These are phyloP conservation scores for Notarius lentiginosus DNA, from an alignment of 2,113 vertebrate species.

Conservation along the genomic window DNA sequence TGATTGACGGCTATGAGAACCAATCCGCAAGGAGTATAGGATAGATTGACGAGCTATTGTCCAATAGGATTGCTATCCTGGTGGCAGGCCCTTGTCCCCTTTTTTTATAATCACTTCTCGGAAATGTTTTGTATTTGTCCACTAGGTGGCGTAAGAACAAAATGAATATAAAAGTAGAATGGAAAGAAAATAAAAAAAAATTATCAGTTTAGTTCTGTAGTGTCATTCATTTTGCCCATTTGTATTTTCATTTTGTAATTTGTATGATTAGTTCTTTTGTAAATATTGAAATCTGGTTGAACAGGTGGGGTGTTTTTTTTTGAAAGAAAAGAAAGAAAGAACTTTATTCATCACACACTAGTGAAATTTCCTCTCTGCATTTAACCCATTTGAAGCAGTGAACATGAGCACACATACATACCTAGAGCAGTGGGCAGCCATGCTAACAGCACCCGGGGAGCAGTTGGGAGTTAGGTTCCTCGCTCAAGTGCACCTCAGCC, in stretches of 20 bases:
- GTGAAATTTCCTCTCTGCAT: no score
- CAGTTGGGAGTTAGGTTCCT: no score
- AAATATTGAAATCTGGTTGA: background rate
- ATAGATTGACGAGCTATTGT: background rate
- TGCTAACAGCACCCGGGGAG: no score
- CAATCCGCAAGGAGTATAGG: slow-evolving; percentile 47
- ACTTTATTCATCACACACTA: no score
- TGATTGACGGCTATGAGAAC: slow-evolving; percentile 39
- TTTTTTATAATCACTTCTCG: background rate
- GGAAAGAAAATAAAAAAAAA: background rate
- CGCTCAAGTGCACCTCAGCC: no score
- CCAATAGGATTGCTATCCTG: slow-evolving; percentile 49
- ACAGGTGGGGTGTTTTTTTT: background rate
- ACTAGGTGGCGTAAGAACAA: slow-evolving; percentile 53
- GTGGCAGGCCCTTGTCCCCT: background rate
- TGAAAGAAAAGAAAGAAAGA: no score
- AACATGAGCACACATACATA: no score
- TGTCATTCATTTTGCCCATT: background rate
- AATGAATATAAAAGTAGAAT: background rate
- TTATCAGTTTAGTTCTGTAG: background rate
- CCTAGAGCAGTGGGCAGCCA: no score
- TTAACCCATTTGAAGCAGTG: no score
- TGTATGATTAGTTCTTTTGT: background rate
- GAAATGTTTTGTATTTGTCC: background rate
- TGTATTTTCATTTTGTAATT: background rate